Percentiles rank a stretch among this genome's conserved stretches.
phyloP scores from a whole-genome alignment of 2,888 invertebrate species.

The Sphinx pinastri region DNA sequence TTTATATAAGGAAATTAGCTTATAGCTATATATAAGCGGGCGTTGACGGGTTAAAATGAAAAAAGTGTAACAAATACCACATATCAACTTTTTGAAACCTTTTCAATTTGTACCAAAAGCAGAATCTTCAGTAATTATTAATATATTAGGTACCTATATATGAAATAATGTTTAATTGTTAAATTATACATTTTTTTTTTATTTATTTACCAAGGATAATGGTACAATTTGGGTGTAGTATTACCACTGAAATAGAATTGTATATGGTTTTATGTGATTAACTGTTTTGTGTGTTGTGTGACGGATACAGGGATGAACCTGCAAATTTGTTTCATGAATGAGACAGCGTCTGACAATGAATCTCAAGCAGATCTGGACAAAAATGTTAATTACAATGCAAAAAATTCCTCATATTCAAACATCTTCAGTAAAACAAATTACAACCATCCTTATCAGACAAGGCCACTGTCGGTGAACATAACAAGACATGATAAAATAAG shows the following conservation, averaged over 20 bases:
- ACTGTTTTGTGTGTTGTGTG: constrained; percentile 48
- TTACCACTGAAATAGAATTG: neutral
- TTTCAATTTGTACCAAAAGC: too few species aligned
- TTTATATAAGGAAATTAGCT: too few species aligned
- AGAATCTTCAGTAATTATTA: too few species aligned
- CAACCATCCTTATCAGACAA: constrained; percentile 79
- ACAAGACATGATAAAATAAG: constrained; percentile 76
- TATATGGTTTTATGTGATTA: constrained; percentile 35
- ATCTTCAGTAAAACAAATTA: constrained; percentile 74
- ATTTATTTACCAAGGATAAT: constrained; percentile 1
- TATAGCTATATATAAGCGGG: too few species aligned
- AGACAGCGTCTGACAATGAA: constrained; percentile 93
- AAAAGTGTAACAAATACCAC: too few species aligned
- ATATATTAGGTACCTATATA: neutral
- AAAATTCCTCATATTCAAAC: constrained; percentile 71
- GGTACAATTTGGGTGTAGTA: neutral
- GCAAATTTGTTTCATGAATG: constrained; percentile 98
- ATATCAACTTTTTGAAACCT: too few species aligned
- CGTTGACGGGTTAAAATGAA: too few species aligned
- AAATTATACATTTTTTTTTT: too few species aligned
- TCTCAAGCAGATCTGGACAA: constrained; percentile 89
- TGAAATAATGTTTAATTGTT: neutral
- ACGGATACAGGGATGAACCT: constrained; percentile 91
- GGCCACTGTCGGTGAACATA: constrained; percentile 76
- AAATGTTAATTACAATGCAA: constrained; percentile 65